phyloP scores from a whole-genome alignment of 2,888 invertebrate species.

The Polydrusus cervinus region DNA sequence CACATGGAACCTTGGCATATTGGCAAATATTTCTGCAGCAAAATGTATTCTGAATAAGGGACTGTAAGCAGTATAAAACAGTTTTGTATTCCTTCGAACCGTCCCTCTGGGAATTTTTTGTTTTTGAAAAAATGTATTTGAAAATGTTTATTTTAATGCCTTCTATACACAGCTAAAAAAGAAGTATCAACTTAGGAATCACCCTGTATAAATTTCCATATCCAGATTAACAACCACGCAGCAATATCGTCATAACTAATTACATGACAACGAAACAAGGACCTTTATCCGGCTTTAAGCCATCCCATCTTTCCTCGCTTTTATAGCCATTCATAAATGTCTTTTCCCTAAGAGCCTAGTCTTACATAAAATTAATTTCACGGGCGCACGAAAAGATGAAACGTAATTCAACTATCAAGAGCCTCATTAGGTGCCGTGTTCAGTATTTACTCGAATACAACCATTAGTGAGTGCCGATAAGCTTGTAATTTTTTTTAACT shows the following conservation, averaged over 20 bases:
- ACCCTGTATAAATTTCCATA: no score
- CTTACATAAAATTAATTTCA: slow-evolving; percentile 16
- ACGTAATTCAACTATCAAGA: slow-evolving; percentile 30
- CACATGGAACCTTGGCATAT: no score
- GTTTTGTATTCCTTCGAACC: no score
- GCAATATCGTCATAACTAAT: not conserved
- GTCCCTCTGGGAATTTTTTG: no score
- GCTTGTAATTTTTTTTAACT: slow-evolving; percentile 16
- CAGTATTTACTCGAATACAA: slow-evolving; percentile 5
- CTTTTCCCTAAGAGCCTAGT: not conserved
- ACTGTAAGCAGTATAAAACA: no score
- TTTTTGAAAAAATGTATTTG: no score
- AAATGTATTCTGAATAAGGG: no score
- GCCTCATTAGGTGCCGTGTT: slow-evolving; percentile 20
- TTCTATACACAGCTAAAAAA: no score
- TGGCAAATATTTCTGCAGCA: no score
- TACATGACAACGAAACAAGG: not conserved
- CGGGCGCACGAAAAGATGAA: slow-evolving; percentile 4
- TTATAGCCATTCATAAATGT: slow-evolving; percentile 4
- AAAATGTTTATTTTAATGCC: no score
- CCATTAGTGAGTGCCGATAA: slow-evolving; percentile 10
- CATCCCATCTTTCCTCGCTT: not conserved
- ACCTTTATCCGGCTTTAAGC: slow-evolving; percentile 21
- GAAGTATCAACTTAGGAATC: no score
- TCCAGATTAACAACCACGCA: no score